phyloP scores from a whole-genome alignment of 1,140 invertebrate species.

The Ceratosolen solmsi region DNA sequence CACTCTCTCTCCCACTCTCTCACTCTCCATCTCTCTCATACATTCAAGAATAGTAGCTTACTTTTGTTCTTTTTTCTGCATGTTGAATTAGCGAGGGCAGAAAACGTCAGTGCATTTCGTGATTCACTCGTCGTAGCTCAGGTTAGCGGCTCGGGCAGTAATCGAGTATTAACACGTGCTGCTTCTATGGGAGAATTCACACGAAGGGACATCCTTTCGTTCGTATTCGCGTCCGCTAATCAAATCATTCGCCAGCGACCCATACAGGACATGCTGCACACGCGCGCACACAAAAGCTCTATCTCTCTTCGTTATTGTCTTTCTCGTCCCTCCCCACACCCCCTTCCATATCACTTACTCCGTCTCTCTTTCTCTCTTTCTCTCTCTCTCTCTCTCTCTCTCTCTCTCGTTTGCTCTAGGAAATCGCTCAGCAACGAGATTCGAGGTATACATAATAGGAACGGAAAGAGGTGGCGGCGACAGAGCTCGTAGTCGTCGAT shows the following conservation, averaged over 20 bases:
- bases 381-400: not conserved
- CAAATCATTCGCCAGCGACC: slow-evolving; percentile 61
- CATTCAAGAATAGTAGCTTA: too few species aligned
- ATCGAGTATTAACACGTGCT: slow-evolving; percentile 62
- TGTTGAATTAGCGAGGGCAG: slow-evolving; percentile 36
- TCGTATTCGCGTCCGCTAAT: slow-evolving; percentile 55
- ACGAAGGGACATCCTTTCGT: slow-evolving; percentile 59
- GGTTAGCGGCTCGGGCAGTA: not conserved
- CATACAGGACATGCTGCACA: slow-evolving; percentile 2
- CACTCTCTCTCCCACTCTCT: not conserved
- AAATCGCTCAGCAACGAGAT: slow-evolving; percentile 19
- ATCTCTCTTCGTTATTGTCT: not conserved
- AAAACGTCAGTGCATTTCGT: slow-evolving; percentile 48
- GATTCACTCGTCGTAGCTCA: slow-evolving; percentile 27
- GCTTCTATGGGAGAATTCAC: slow-evolving; percentile 67
- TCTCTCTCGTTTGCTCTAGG: not conserved
- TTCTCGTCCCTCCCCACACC: not conserved
- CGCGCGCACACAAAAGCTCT: not conserved
- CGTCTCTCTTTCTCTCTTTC: not conserved
- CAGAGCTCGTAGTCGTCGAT: slow-evolving; percentile 24
- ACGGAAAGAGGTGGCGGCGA: slow-evolving; percentile 22
- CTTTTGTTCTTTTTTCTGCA: not conserved
- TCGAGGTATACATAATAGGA: not conserved
- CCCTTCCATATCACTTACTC: not conserved
- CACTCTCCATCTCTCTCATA: too few species aligned